These are phyloP conservation scores for Alviniconcha strummeri DNA, from an alignment of 2,888 invertebrate species.

Conservation along the genomic window DNA sequence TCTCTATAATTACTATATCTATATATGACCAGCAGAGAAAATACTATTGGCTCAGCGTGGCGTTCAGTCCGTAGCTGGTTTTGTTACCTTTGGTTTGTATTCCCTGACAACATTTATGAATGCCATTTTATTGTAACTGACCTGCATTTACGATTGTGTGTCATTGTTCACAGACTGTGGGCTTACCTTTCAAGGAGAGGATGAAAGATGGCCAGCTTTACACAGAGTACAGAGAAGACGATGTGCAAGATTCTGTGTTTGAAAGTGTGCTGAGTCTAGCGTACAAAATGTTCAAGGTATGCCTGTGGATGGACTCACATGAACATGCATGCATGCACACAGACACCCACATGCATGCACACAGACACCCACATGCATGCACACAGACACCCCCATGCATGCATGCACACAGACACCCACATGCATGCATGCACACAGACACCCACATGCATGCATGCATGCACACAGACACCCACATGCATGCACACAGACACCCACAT, in stretches of 20 bases:
- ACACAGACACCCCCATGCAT: not conserved
- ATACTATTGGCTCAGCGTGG: too few relatives aligned
- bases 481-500: not conserved
- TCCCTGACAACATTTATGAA: too few relatives aligned
- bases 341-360: not conserved
- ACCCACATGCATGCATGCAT: not conserved
- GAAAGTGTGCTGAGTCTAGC: conserved; percentile 83
- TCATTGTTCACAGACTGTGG: conserved; percentile 79
- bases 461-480: conserved; percentile 1
- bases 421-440: not conserved
- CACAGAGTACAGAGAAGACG: conserved; percentile 86
- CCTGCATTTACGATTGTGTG: too few relatives aligned
- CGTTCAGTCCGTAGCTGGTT: too few relatives aligned
- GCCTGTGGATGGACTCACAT: not conserved
- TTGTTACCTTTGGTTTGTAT: too few relatives aligned
- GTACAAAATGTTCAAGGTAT: conserved; percentile 84
- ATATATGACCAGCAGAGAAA: too few relatives aligned
- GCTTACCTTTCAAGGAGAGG: conserved; percentile 76
- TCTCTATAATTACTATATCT: too few relatives aligned
- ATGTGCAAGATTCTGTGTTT: conserved; percentile 86
- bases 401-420: not conserved
- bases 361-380: not conserved
- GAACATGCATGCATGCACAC: not conserved
- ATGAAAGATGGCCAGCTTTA: conserved; percentile 83
- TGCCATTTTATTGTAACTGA: too few relatives aligned